Evolutionary conservation across 2,113 vertebrate species (phyloP), one percentile per base, ranked within the genome.

Genomic region (Leptobrachium ailaonicum): DNA sequence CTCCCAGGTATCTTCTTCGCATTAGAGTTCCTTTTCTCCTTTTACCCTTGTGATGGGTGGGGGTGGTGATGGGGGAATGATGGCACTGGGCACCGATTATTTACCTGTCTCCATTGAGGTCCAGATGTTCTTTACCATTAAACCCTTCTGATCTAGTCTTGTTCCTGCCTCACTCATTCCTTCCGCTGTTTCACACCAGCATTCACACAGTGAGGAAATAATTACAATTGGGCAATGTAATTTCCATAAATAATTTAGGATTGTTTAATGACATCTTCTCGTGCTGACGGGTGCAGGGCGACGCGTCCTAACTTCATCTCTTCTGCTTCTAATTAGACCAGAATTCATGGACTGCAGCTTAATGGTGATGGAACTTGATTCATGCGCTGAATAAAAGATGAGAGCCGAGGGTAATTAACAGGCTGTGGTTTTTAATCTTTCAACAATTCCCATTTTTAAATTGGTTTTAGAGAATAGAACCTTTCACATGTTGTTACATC

Each of bases 81-180:
- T 32, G 20, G 20, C 20, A 32, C 20, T 32, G 20, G 47, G 43
- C 66, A 41, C 63, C 50, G 45, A 77, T 77, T 41, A 70, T 54
- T 47, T 78, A 62, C 67, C 92, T 87, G 90, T 94, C 94, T 95
- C 93, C 93, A 95, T 96, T 95, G 94, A 94, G 93, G 91, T 94
- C 91, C 89, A 93, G 90, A 93, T 92, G 92, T 95, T 96, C 92
- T 94, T 94, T 92, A 90, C 95, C 94, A 97, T 97, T 98, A 99
- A 80, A 80, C 60, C 47, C 93, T 93, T 97, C 94, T 60, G 71
- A 96, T 97, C 97, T 95, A 94, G 94, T 94, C 93, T 88, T 88
- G 80, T 85, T 87, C 91, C 89, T 88, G 88, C 86, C 85, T 85
- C 87, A 86, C 87, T 92, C 89, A 91, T 88, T 85, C 90, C 63